Conservation (phyloP, 2,797 vertebrate species). For the Siniperca undulata region DNA sequence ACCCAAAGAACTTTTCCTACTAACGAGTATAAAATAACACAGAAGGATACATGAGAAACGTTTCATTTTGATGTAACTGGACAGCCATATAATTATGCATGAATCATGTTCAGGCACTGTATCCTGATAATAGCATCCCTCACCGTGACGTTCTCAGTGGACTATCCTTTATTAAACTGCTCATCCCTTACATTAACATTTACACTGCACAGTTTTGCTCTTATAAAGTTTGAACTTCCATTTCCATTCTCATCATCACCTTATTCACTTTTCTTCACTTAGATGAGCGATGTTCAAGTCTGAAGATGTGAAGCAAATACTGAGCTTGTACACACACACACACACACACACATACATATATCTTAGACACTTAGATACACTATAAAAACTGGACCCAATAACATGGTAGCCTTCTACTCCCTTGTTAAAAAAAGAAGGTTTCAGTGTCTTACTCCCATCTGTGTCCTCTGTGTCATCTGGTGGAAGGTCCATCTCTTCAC, state of each 20-base stretch:
- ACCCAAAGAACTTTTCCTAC: neutral
- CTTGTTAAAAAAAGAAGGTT: neutral
- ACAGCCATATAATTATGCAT: neutral
- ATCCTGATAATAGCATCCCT: neutral
- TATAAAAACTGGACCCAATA: neutral
- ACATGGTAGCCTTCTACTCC: neutral
- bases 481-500: slow-evolving; percentile 89
- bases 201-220: neutral
- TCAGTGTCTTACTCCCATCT: slow-evolving; percentile 89
- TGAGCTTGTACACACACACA: neutral
- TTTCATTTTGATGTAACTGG: neutral
- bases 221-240: neutral
- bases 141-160: neutral
- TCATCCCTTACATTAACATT: slow-evolving; percentile 1
- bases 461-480: slow-evolving; percentile 91
- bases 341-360: too few species aligned
- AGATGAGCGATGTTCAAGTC: neutral
- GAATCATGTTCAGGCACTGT: neutral
- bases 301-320: neutral
- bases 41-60: neutral
- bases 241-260: neutral
- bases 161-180: neutral
- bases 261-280: neutral
- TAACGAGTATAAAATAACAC: neutral
- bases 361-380: neutral